Percentiles rank a stretch among this genome's conserved stretches.
phyloP scores from a whole-genome alignment of 2,797 vertebrate genomes.

The Scomberomorus guttatus region DNA sequence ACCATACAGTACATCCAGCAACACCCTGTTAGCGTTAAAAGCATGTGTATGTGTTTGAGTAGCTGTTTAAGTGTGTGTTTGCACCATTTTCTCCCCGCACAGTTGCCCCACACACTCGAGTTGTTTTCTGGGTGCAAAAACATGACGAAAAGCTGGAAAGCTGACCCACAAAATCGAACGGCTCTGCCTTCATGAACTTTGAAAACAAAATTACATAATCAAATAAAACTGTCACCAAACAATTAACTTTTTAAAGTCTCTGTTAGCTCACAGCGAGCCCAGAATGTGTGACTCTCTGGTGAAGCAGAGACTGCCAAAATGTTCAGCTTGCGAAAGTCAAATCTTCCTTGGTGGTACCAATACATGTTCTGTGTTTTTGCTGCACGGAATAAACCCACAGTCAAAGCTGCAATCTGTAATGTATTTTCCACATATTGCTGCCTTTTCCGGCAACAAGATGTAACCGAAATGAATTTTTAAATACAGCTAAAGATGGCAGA shows the following conservation, averaged over 20 bases:
- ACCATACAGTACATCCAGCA: no score
- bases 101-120: background rate
- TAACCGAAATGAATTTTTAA: background rate
- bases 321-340: conserved; percentile 46
- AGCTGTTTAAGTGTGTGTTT: background rate
- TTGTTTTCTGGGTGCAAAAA: background rate
- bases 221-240: conserved; percentile 46
- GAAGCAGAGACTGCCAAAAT: conserved; percentile 58
- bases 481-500: background rate
- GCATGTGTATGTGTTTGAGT: no score
- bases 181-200: conserved; percentile 27
- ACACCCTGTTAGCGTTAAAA: no score
- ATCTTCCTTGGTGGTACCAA: conserved; percentile 18
- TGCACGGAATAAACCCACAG: background rate
- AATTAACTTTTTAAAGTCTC: conserved; percentile 33
- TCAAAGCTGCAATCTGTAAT: conserved; percentile 4
- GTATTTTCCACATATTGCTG: background rate
- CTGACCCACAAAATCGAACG: background rate
- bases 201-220: conserved; percentile 63
- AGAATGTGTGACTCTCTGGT: conserved; percentile 71
- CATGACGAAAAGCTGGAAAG: background rate
- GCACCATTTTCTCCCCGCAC: conserved; percentile 2
- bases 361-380: background rate
- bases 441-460: background rate
- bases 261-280: conserved; percentile 55